Base-by-base conservation (phyloP, 2,797 vertebrate species). In the Mico argentatus region DNA sequence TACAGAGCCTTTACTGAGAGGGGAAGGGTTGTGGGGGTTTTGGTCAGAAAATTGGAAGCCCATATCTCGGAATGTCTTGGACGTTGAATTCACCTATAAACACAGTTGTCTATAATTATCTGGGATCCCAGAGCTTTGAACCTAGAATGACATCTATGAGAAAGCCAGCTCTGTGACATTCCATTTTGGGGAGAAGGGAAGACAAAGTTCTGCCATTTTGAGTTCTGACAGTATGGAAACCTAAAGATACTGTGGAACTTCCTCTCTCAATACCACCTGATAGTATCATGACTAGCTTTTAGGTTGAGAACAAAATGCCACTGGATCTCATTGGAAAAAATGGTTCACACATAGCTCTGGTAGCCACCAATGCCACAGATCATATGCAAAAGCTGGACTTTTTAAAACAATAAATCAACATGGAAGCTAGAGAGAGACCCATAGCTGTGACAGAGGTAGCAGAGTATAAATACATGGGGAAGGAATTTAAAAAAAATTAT, bases 41-140 rank as follows among this genome's bases (percentile, higher is more conserved):
- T 20, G 10, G 36, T 41, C 17, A 57, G 52, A 85, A 80, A 61
- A 30, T 26, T 64, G 22, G 27, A 85, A 77, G 75, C 30, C 5
- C 4, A 3, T 33, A 24, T 33, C 26, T 14, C 57, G 1, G 76
- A 57, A 33, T 85, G 27, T 27, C 9, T 7, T 84, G 17, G n/a
- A 24, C 7, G 33, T 44, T 30, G 19, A 75, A 59, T 44, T 93
- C 15, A 15, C 2, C n/a, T 91, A 4, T 80, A 20, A 73, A 84
- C n/a, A 30, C 3, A 20, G 7, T 10, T 50, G 7, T 20, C 1
- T 17, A 2, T 4, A 39, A 17, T 39, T 26, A 50, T 3, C 19
- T 79, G 8, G 12, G 14, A 39, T 17, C 26, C 1, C 13, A 17
- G 20, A 72, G 2, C 27, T 19, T 76, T 80, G 33, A 72, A 22